phyloP scores from a whole-genome alignment of 2,888 invertebrate species.

The Spodoptera picta region DNA sequence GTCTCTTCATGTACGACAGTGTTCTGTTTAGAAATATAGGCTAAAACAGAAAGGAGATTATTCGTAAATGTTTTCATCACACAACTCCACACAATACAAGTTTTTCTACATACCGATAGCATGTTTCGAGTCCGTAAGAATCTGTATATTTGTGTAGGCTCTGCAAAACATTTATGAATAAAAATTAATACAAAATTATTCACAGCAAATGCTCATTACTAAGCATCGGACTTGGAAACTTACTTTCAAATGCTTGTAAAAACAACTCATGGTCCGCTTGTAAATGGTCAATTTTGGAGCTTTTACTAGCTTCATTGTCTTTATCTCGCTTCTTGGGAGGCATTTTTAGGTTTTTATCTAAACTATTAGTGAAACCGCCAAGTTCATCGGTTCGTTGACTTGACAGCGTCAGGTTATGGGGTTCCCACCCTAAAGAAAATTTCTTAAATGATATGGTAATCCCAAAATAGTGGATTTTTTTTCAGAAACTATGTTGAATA shows the following conservation, averaged over 20 bases:
- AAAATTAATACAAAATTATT: constrained; percentile 69
- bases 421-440: constrained; percentile 47
- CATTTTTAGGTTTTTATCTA: constrained; percentile 87
- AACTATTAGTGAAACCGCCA: constrained; percentile 85
- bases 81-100: constrained; percentile 8
- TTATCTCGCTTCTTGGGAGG: constrained; percentile 94
- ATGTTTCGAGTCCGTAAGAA: constrained; percentile 96
- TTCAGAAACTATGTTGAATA: too few relatives aligned
- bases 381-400: constrained; percentile 87
- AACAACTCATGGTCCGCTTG: constrained; percentile 98
- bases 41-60: constrained; percentile 85
- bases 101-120: constrained; percentile 92
- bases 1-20: constrained; percentile 96
- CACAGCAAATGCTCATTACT: constrained; percentile 69
- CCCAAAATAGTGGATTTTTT: not conserved
- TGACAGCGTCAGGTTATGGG: constrained; percentile 84
- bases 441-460: constrained; percentile 11
- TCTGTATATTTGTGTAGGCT: constrained; percentile 98
- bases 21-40: constrained; percentile 97
- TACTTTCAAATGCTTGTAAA: constrained; percentile 98
- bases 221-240: constrained; percentile 77
- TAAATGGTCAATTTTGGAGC: constrained; percentile 91
- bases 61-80: constrained; percentile 49
- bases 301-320: constrained; percentile 90
- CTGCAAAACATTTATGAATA: constrained; percentile 89